Evolutionary conservation across 2,113 vertebrate genomes (phyloP).

Genomic region (Willisornis vidua): DNA sequence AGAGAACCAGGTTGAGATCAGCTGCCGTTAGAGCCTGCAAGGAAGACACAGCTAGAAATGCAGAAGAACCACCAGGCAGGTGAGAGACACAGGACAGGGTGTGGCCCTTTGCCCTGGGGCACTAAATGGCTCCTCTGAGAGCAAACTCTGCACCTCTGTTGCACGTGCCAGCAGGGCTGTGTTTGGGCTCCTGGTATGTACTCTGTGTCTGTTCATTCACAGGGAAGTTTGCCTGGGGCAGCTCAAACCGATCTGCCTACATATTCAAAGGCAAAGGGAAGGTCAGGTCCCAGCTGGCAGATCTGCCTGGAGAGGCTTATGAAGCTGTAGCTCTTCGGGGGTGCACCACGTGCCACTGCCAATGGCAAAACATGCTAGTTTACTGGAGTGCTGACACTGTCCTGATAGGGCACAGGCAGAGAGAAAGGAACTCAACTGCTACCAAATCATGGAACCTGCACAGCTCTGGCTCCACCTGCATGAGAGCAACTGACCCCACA

Average conservation of each 20-base stretch:
- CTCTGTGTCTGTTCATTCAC: neutral
- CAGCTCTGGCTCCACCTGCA: neutral
- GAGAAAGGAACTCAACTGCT: neutral
- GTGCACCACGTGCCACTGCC: fast-evolving
- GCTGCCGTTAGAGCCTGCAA: constrained; percentile 94
- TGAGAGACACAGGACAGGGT: neutral
- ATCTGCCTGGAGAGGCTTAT: neutral
- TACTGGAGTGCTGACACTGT: neutral
- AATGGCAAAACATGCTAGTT: neutral
- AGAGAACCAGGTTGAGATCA: constrained; percentile 94
- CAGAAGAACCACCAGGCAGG: neutral
- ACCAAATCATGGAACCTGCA: neutral
- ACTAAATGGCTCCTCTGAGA: neutral
- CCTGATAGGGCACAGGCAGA: neutral
- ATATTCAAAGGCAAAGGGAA: neutral
- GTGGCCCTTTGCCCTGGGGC: neutral
- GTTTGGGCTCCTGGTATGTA: neutral
- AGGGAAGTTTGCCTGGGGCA: neutral
- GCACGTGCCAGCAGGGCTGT: neutral
- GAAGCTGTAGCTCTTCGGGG: neutral
- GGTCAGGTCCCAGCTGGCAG: neutral
- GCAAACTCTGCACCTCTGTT: neutral
- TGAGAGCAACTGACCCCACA: neutral
- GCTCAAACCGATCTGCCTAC: neutral
- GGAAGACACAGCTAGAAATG: neutral